Percentiles rank a stretch among this genome's conserved stretches.
Evolutionary conservation across 2,888 invertebrate genomes (phyloP).

Genomic region (Coelinius sp.): DNA sequence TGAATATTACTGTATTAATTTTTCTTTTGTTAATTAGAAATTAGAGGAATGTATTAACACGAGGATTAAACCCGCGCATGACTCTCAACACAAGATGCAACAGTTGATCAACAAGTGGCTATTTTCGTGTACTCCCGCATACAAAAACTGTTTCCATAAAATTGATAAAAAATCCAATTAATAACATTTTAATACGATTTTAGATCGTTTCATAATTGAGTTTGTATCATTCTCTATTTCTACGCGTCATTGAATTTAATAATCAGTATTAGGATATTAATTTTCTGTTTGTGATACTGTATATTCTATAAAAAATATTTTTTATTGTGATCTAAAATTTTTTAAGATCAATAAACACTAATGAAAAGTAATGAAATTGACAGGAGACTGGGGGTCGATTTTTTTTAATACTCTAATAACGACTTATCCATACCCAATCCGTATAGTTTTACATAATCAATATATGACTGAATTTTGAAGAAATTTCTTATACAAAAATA

Average conservation of each 20-base stretch:
- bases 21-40: background rate
- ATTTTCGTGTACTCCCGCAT: background rate
- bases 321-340: background rate
- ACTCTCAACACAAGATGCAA: background rate
- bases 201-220: background rate
- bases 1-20: too few relatives aligned
- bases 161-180: too few relatives aligned
- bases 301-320: background rate
- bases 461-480: constrained; percentile 6
- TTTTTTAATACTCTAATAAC: background rate
- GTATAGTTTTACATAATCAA: constrained; percentile 11
- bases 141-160: background rate
- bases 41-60: background rate
- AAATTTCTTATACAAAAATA: background rate
- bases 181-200: too few relatives aligned
- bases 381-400: background rate
- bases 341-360: background rate
- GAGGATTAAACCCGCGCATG: background rate
- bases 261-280: constrained; percentile 1
- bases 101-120: background rate
- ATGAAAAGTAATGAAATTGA: background rate
- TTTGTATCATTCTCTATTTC: background rate
- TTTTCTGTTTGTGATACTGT: background rate
- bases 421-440: background rate
- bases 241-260: background rate